Base-by-base conservation (phyloP, 2,113 vertebrate species). In the Toxotes jaculatrix region DNA sequence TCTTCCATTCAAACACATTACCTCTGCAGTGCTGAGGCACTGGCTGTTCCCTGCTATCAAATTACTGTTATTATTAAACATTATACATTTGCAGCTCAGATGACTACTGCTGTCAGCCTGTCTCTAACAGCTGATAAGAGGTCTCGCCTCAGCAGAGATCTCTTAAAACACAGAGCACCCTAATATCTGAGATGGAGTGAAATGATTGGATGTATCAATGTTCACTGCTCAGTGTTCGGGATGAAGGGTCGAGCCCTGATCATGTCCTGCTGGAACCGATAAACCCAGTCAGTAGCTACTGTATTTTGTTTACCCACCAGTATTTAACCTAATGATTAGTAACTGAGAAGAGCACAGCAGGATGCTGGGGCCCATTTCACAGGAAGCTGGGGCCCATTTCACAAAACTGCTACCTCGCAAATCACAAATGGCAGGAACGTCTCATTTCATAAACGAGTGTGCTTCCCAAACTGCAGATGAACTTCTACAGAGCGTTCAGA, bases 61-160 rank as follows among this genome's bases (percentile, higher is more conserved):
- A 84, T 91, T 74, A 92, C 47, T 77, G 62, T 67, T 77, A 45
- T 56, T 72, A 64, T 70, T 31, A 62, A 82, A 64, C 40, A 56
- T 49, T 61, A 69, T n/a, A 72, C 59, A 64, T 53, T 43, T n/a
- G 27, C 42, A 53, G 53, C 63, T 51, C 47, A 55, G 12, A 47
- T n/a, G 40, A 45, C 19, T 66, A 56, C 80, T 87, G 83, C 84
- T 36, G 31, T n/a, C 17, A 53, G 32, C 47, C 53, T 12, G 21
- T 27, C 17, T 61, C 32, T 61, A 43, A 42, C 59, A 38, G 19
- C 47, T 47, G 65, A 56, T 70, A 45, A 74, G 38, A 68, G 43
- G 42, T 74, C 32, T 55, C 71, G 69, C 45, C 11, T 76, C 32
- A 0, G 38, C 1, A 55, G 47, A 23, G 55, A 67, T 36, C n/a